Percentiles rank a stretch among this genome's conserved stretches.
phyloP scores from a whole-genome alignment of 2,113 vertebrate genomes.

The Ammodytes dubius region DNA sequence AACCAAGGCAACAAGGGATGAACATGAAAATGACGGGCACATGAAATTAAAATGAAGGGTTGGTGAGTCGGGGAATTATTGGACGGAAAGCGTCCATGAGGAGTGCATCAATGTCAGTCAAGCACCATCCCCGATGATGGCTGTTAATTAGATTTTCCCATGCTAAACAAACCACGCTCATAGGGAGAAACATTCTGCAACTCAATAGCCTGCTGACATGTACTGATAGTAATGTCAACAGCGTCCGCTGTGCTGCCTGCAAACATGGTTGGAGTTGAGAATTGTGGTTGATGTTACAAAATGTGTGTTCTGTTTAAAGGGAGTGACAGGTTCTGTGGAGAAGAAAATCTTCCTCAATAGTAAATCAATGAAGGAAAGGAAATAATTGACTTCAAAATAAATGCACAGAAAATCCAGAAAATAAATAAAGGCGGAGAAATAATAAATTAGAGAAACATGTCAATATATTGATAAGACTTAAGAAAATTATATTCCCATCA shows the following conservation, averaged over 20 bases:
- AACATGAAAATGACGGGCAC: conserved; percentile 58
- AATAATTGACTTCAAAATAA: conserved; percentile 12
- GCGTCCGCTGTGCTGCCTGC: conserved; percentile 50
- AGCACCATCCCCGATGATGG: conserved; percentile 62
- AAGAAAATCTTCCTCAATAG: conserved; percentile 15
- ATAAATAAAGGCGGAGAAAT: neutral
- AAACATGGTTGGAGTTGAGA: conserved; percentile 45
- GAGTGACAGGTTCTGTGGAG: conserved; percentile 41
- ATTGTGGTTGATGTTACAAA: conserved; percentile 52
- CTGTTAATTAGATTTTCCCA: conserved; percentile 74
- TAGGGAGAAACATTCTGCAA: conserved; percentile 68
- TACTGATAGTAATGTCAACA: conserved; percentile 70
- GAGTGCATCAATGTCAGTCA: conserved; percentile 72
- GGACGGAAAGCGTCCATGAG: conserved; percentile 43
- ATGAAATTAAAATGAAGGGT: conserved; percentile 52
- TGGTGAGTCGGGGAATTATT: conserved; percentile 56
- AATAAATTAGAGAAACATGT: neutral
- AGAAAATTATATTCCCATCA: neutral
- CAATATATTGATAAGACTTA: neutral
- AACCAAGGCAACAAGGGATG: conserved; percentile 56
- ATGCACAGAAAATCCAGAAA: neutral
- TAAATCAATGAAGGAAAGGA: neutral
- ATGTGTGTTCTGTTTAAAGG: conserved; percentile 56
- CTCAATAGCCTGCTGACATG: conserved; percentile 74
- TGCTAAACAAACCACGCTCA: conserved; percentile 72